phyloP scores from a whole-genome alignment of 2,113 vertebrate species.

The Excalfactoria chinensis region DNA sequence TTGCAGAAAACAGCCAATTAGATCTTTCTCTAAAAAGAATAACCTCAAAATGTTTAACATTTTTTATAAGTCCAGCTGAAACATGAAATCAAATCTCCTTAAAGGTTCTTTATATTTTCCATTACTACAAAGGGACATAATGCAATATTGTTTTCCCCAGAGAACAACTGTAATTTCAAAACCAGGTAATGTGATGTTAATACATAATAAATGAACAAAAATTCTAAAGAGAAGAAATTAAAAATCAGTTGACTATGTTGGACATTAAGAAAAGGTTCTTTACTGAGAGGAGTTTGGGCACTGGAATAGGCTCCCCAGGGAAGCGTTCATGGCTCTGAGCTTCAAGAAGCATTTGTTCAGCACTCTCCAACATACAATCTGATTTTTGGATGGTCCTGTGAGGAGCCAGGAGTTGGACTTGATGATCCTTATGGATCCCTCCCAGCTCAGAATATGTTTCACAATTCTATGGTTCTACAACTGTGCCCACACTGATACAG shows the following conservation, averaged over 20 bases:
- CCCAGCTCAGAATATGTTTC: too few relatives aligned
- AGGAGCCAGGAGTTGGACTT: too few relatives aligned
- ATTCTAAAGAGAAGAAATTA: background rate
- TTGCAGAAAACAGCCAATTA: conserved; percentile 48
- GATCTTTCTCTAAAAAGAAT: conserved; percentile 9
- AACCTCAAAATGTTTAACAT: background rate
- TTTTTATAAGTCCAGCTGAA: background rate
- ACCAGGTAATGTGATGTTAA: background rate
- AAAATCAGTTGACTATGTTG: background rate
- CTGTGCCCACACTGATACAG: background rate
- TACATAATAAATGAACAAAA: background rate
- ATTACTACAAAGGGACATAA: background rate
- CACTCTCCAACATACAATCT: too few relatives aligned
- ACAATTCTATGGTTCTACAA: too few relatives aligned
- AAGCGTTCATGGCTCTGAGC: too few relatives aligned
- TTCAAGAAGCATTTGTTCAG: too few relatives aligned
- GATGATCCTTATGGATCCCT: too few relatives aligned
- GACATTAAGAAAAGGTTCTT: too few relatives aligned
- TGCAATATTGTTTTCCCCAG: background rate
- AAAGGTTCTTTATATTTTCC: background rate
- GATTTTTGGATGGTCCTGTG: too few relatives aligned
- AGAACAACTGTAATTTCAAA: background rate
- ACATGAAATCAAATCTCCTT: background rate
- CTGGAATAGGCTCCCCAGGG: too few relatives aligned
- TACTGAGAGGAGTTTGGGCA: too few relatives aligned